These are phyloP conservation scores for Cristatella mucedo DNA, from an alignment of 2,888 invertebrate species.

Conservation along the genomic window DNA sequence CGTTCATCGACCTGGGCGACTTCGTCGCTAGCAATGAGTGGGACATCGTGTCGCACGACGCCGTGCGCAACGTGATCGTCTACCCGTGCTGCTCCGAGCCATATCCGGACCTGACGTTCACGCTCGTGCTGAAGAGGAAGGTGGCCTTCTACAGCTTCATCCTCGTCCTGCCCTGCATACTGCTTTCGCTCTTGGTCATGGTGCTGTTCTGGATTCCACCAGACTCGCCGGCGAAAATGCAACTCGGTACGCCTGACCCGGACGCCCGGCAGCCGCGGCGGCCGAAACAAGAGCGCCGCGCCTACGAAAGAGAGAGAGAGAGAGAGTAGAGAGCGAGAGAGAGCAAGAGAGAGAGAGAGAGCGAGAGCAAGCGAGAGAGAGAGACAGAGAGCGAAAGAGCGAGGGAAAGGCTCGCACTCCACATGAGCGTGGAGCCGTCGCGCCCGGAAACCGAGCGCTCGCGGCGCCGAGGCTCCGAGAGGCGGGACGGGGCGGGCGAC, in stretches of 20 bases:
- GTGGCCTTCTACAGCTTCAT: slow-evolving; percentile 14
- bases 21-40: slow-evolving; percentile 14
- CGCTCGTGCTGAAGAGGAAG: slow-evolving; percentile 3
- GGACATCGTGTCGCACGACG: slow-evolving; percentile 11
- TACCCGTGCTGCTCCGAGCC: slow-evolving; percentile 8
- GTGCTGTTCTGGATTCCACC: slow-evolving; percentile 15
- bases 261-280: too few relatives aligned
- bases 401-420: too few relatives aligned
- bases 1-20: slow-evolving; percentile 13
- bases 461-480: too few relatives aligned
- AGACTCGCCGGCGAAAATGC: slow-evolving; percentile 13
- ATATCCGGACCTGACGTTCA: slow-evolving; percentile 10
- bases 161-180: slow-evolving; percentile 13
- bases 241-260: slow-evolving; percentile 11
- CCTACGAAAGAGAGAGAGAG: too few relatives aligned
- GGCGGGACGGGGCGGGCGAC: too few relatives aligned
- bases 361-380: too few relatives aligned
- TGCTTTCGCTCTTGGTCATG: slow-evolving; percentile 13
- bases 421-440: too few relatives aligned
- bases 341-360: too few relatives aligned
- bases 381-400: too few relatives aligned
- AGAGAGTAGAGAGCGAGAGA: too few relatives aligned
- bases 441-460: too few relatives aligned
- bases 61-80: background rate
- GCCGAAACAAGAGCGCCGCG: too few relatives aligned